Percentiles rank a stretch among this genome's conserved stretches.
These are phyloP conservation scores for Neolamprologus brichardi DNA, from an alignment of 2,113 vertebrate genomes.

Conservation along the genomic window DNA sequence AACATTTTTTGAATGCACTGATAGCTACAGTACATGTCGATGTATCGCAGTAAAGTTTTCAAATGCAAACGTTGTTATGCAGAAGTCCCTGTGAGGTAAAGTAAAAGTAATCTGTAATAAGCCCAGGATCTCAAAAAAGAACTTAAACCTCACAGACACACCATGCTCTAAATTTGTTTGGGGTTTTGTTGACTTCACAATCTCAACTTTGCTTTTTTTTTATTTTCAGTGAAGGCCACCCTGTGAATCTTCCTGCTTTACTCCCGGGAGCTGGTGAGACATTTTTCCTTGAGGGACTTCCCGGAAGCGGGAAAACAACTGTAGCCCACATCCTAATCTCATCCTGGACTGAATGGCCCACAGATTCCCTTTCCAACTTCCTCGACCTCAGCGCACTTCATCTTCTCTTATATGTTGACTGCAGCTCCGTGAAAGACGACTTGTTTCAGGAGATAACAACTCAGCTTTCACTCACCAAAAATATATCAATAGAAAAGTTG, in stretches of 20 bases:
- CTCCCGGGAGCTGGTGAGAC: constrained; percentile 17
- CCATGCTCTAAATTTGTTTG: background rate
- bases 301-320: constrained; percentile 24
- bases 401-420: constrained; percentile 23
- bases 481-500: background rate
- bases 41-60: background rate
- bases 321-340: constrained; percentile 20
- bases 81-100: background rate
- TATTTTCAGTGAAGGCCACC: constrained; percentile 28
- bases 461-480: background rate
- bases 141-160: background rate
- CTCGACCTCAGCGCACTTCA: background rate
- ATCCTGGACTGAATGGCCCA: constrained; percentile 21
- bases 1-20: background rate
- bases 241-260: background rate
- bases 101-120: background rate
- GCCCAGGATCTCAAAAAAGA: background rate
- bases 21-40: background rate
- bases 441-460: constrained; percentile 24
- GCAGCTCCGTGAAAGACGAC: background rate
- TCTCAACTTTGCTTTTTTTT: background rate
- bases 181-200: background rate
- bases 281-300: constrained; percentile 23
- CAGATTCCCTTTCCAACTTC: background rate
- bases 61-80: background rate